Conservation (phyloP, 2,113 vertebrate species). For the Emydocephalus ijimae region DNA sequence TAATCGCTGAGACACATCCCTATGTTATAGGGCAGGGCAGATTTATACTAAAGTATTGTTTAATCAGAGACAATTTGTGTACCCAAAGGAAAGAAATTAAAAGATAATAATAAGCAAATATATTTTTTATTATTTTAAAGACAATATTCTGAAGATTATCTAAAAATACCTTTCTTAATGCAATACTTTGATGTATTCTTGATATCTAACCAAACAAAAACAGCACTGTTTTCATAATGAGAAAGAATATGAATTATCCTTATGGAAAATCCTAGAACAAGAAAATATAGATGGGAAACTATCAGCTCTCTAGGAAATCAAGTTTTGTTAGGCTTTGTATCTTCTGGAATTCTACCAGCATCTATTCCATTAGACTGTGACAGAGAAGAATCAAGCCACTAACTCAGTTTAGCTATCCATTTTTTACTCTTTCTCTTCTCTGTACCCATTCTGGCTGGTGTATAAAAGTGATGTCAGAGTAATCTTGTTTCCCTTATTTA, state of each 20-base stretch:
- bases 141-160: not conserved
- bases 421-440: not conserved
- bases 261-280: not conserved
- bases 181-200: not conserved
- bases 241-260: not conserved
- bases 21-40: too few species aligned
- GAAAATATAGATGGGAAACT: not conserved
- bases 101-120: not conserved
- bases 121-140: not conserved
- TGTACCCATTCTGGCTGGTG: not conserved
- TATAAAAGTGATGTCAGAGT: not conserved
- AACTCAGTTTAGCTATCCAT: not conserved
- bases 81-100: not conserved
- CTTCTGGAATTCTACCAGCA: not conserved
- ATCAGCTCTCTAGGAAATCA: not conserved
- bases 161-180: not conserved
- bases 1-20: too few species aligned
- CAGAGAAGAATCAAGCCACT: not conserved
- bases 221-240: not conserved
- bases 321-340: not conserved
- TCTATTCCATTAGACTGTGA: not conserved
- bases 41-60: too few species aligned
- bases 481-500: not conserved
- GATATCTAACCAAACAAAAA: not conserved
- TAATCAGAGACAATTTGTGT: too few species aligned